Percentiles rank a stretch among this genome's conserved stretches.
phyloP scores from a whole-genome alignment of 2,113 vertebrate genomes.

The Chionodraco myersi region DNA sequence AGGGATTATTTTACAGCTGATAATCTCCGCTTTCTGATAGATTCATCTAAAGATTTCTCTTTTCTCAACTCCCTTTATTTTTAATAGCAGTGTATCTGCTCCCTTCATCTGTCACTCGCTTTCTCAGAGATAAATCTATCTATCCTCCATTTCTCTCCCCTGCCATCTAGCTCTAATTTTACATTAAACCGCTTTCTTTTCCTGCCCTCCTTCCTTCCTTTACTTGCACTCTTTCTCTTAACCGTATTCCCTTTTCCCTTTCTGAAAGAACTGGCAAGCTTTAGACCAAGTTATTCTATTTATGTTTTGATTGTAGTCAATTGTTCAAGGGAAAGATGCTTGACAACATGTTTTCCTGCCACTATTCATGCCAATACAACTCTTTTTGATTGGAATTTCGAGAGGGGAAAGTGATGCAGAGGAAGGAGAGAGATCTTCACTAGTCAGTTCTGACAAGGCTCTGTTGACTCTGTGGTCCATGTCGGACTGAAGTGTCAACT shows the following conservation, averaged over 20 bases:
- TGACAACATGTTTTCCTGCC: slow-evolving; percentile 41
- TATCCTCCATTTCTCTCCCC: slow-evolving; percentile 26
- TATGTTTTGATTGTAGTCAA: slow-evolving; percentile 36
- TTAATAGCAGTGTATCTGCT: slow-evolving; percentile 55
- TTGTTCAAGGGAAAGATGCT: slow-evolving; percentile 43
- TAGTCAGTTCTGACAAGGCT: slow-evolving; percentile 61
- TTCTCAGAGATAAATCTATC: slow-evolving; percentile 35
- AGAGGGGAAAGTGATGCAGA: slow-evolving; percentile 26
- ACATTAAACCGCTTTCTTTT: background rate
- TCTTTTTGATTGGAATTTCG: slow-evolving; percentile 58
- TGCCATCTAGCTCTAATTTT: slow-evolving; percentile 26
- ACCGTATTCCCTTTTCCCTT: slow-evolving; percentile 15
- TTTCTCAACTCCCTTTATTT: slow-evolving; percentile 43
- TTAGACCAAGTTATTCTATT: slow-evolving; percentile 33
- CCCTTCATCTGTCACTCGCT: slow-evolving; percentile 58
- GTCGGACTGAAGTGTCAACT: slow-evolving; percentile 55
- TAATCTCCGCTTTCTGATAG: slow-evolving; percentile 34
- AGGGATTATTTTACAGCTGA: slow-evolving; percentile 45
- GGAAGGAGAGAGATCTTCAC: slow-evolving; percentile 45
- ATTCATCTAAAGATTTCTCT: slow-evolving; percentile 29
- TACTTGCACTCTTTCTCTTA: background rate
- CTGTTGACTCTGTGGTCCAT: slow-evolving; percentile 50
- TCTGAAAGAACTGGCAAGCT: slow-evolving; percentile 5
- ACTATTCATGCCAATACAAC: slow-evolving; percentile 40
- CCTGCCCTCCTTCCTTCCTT: background rate